These are phyloP conservation scores for Drosophila monieri DNA, from an alignment of 2,888 invertebrate species.

Conservation along the genomic window DNA sequence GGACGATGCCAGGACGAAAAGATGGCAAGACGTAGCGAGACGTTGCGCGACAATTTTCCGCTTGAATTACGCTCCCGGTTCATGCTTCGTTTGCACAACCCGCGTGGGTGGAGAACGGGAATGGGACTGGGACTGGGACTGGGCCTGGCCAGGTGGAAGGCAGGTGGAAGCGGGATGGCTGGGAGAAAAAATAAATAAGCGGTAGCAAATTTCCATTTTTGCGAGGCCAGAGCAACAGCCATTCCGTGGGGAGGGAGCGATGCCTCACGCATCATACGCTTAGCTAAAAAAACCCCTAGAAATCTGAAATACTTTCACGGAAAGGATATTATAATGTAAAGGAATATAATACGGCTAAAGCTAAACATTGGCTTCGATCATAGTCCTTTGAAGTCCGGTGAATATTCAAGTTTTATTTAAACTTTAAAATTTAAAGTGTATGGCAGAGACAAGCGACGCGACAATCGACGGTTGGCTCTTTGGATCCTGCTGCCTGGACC, in stretches of 20 bases:
- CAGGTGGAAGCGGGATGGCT: conserved; percentile 5
- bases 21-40: conserved; percentile 59
- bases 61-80: conserved; percentile 81
- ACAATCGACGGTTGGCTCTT: conserved; percentile 61
- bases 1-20: conserved; percentile 21
- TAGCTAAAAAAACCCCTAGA: conserved; percentile 10
- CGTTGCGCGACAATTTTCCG: conserved; percentile 81
- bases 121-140: conserved; percentile 14
- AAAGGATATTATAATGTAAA: not conserved
- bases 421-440: conserved; percentile 3
- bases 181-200: conserved; percentile 69
- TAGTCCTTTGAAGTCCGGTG: not conserved
- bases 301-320: not conserved
- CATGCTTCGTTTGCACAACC: conserved; percentile 80
- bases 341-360: not conserved
- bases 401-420: not conserved
- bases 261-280: conserved; percentile 31
- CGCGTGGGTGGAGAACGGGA: conserved; percentile 22
- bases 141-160: not conserved
- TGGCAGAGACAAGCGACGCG: conserved; percentile 55
- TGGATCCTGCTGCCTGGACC: conserved; percentile 56
- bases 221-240: conserved; percentile 53
- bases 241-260: conserved; percentile 22
- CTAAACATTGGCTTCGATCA: not conserved
- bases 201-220: conserved; percentile 77